phyloP scores from a whole-genome alignment of 2,797 vertebrate species.

The Tarsius wallacei region DNA sequence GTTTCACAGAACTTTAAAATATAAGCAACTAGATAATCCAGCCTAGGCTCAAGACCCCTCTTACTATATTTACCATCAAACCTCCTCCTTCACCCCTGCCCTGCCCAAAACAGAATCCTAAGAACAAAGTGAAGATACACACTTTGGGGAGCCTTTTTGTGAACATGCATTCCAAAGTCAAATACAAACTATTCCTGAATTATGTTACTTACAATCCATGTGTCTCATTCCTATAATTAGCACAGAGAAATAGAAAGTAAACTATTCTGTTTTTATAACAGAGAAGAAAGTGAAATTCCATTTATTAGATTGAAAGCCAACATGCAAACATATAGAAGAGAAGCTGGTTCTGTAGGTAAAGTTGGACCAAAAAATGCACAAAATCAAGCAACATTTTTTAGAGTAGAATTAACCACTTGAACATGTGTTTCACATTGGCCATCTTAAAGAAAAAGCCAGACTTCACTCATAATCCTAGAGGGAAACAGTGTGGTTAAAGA shows the following conservation, averaged over 20 bases:
- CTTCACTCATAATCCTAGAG: constrained; percentile 6
- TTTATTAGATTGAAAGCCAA: constrained; percentile 38
- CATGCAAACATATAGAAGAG: not conserved
- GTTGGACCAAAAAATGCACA: not conserved
- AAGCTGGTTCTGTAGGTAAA: constrained; percentile 7
- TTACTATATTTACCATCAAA: not conserved
- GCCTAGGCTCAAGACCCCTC: not conserved
- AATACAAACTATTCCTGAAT: constrained; percentile 16
- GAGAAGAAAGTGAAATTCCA: not conserved
- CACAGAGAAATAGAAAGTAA: not conserved
- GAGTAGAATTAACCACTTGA: not conserved
- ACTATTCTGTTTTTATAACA: not conserved
- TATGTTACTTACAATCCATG: not conserved
- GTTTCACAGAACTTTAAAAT: constrained; percentile 26
- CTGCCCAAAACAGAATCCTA: not conserved
- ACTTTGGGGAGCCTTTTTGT: not conserved
- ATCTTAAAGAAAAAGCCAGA: constrained; percentile 33
- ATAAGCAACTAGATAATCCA: constrained; percentile 24
- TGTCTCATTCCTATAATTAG: constrained; percentile 3
- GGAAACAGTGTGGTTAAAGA: not conserved
- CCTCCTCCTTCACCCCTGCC: not conserved
- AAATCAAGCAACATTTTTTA: not conserved
- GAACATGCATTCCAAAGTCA: not conserved
- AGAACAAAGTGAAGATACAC: not conserved
- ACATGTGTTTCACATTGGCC: not conserved